Conservation (phyloP, 1,140 invertebrate species). For the Rhyacophila brunnea region DNA sequence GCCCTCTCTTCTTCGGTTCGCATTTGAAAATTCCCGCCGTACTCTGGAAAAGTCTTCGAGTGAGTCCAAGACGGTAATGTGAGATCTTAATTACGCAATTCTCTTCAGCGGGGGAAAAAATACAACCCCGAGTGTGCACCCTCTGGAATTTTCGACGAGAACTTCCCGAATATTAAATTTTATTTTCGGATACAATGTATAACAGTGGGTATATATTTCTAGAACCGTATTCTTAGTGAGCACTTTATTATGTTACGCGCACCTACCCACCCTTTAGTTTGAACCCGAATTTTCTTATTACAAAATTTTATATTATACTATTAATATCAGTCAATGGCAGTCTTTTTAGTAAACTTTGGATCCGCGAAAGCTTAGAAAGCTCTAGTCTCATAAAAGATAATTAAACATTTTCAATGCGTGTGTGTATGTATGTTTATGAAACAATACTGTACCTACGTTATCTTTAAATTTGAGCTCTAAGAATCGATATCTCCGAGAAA, state of each 20-base stretch:
- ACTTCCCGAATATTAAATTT: background rate
- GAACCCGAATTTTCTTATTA: background rate
- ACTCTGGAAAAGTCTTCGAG: too few species aligned
- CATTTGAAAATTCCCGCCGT: background rate
- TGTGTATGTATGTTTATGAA: too few species aligned
- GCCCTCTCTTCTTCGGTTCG: background rate
- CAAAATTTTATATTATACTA: background rate
- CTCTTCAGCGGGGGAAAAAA: background rate
- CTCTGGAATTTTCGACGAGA: background rate
- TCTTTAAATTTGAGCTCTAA: too few species aligned
- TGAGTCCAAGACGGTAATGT: background rate
- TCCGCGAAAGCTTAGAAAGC: too few species aligned
- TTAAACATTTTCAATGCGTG: too few species aligned
- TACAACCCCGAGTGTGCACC: background rate
- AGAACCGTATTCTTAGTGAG: background rate
- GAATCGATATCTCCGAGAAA: too few species aligned
- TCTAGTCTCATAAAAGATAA: too few species aligned
- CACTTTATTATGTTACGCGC: background rate
- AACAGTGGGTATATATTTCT: too few species aligned
- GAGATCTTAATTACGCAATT: constrained; percentile 1
- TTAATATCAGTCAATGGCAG: too few species aligned
- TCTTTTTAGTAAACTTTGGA: too few species aligned
- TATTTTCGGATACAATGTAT: background rate
- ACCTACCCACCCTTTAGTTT: too few species aligned
- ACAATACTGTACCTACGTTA: too few species aligned